Percentiles rank a stretch among this genome's conserved stretches.
These are phyloP conservation scores for Platynereis dumerilii DNA, from an alignment of 2,888 invertebrate genomes.

Conservation along the genomic window DNA sequence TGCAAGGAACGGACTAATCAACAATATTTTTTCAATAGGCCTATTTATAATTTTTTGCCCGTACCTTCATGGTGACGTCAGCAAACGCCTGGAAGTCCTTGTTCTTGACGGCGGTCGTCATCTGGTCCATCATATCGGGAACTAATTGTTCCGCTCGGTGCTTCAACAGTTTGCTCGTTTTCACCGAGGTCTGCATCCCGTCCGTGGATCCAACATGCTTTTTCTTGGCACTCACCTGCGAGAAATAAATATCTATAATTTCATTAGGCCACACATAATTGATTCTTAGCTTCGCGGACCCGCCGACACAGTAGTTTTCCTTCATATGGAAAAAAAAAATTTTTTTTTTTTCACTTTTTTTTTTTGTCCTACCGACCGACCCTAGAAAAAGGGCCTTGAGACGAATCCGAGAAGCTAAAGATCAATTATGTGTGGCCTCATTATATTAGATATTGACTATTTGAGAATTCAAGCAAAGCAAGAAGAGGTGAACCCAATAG, in stretches of 20 bases:
- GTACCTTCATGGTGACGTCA: constrained; percentile 85
- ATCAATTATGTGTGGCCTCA: too few species aligned
- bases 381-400: too few species aligned
- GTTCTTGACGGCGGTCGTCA: constrained; percentile 71
- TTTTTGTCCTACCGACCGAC: too few species aligned
- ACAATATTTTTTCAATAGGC: constrained; percentile 40
- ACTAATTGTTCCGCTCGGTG: constrained; percentile 77
- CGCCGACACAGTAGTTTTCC: background rate
- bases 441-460: too few species aligned
- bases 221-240: constrained; percentile 69
- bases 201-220: constrained; percentile 86
- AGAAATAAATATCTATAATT: background rate
- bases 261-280: too few species aligned
- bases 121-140: constrained; percentile 73
- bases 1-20: background rate
- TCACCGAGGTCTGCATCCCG: constrained; percentile 84
- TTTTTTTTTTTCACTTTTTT: background rate
- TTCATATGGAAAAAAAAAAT: background rate
- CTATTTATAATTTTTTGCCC: constrained; percentile 81
- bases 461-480: too few species aligned
- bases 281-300: too few species aligned
- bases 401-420: too few species aligned
- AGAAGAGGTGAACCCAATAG: background rate
- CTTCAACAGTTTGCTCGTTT: constrained; percentile 83
- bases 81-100: constrained; percentile 85